Evolutionary conservation across 1,140 invertebrate species (phyloP).

Genomic region (Zaprionus kolodkinae): DNA sequence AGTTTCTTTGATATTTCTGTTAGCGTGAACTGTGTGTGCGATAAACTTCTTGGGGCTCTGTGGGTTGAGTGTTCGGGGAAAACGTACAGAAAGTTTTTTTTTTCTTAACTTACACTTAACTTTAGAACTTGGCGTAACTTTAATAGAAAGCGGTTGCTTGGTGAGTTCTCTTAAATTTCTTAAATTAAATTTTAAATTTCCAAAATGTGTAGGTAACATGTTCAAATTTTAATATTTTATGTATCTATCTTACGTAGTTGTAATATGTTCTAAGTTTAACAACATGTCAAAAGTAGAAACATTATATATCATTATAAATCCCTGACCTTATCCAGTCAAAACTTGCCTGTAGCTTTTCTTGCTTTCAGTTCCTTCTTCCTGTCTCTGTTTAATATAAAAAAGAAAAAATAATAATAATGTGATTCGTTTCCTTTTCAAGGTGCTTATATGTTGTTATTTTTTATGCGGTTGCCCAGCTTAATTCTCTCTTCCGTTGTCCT

Average conservation of each 20-base stretch:
- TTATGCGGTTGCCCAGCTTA: not conserved
- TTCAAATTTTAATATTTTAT: too few species aligned
- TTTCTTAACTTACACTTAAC: constrained; percentile 23
- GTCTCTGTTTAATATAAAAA: too few species aligned
- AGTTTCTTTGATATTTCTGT: constrained; percentile 17
- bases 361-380: too few species aligned
- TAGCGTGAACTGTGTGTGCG: not conserved
- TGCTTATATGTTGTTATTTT: not conserved
- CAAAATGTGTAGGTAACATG: too few species aligned
- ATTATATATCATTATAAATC: too few species aligned
- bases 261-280: too few species aligned
- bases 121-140: constrained; percentile 16
- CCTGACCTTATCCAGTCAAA: too few species aligned
- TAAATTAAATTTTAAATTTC: not conserved
- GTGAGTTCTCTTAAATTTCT: not conserved
- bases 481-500: constrained; percentile 1
- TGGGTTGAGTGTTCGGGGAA: not conserved
- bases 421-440: not conserved
- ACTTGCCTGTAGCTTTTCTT: too few species aligned
- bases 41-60: not conserved
- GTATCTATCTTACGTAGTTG: too few species aligned
- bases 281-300: too few species aligned
- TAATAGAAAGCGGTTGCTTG: constrained; percentile 13
- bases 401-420: not conserved
- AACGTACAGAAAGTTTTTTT: constrained; percentile 14